Percentiles rank a stretch among this genome's conserved stretches.
Evolutionary conservation across 2,888 invertebrate species (phyloP).

Genomic region (Anarsia innoxiella): DNA sequence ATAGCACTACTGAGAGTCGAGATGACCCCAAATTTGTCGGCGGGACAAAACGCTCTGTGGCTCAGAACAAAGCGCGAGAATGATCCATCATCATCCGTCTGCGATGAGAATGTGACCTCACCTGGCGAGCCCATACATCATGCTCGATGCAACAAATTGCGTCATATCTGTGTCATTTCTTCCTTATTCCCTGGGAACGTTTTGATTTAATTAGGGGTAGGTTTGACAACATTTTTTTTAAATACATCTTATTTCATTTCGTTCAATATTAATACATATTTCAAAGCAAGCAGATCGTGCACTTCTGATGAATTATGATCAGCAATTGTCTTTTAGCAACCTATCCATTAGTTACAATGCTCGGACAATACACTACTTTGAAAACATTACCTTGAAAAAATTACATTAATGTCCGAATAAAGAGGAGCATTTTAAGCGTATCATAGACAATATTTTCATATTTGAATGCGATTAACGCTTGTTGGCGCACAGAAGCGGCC

Average conservation of each 20-base stretch:
- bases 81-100: constrained; percentile 71
- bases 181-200: constrained; percentile 22
- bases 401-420: too few species aligned
- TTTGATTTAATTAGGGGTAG: constrained; percentile 18
- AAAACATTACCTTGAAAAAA: too few species aligned
- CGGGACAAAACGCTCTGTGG: constrained; percentile 46
- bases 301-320: too few species aligned
- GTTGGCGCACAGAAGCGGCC: constrained; percentile 47
- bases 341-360: too few species aligned
- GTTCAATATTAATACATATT: too few species aligned
- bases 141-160: constrained; percentile 39
- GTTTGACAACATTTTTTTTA: constrained; percentile 2
- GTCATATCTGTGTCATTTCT: constrained; percentile 26
- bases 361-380: too few species aligned
- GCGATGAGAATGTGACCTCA: constrained; percentile 59
- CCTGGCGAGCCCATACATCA: constrained; percentile 64
- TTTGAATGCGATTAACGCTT: constrained; percentile 47
- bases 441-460: constrained; percentile 50
- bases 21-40: constrained; percentile 68
- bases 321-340: too few species aligned
- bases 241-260: too few species aligned
- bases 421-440: too few species aligned
- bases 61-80: constrained; percentile 55
- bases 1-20: constrained; percentile 31
- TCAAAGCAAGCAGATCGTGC: too few species aligned